These are phyloP conservation scores for Epizoanthus illoricatus DNA, from an alignment of 92 coral and sea anemone species.

Conservation along the genomic window DNA sequence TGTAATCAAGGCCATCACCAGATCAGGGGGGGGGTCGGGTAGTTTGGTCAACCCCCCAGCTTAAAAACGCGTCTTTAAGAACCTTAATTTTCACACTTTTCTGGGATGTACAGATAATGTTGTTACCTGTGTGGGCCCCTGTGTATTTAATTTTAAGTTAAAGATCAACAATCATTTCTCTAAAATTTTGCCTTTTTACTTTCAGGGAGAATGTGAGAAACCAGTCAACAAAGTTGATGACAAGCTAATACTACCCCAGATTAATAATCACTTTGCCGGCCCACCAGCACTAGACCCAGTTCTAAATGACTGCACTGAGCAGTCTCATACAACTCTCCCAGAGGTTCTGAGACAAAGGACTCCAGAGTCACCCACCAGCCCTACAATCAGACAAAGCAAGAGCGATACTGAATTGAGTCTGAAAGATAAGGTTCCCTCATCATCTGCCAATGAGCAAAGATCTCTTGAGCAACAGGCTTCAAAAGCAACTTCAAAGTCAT, in stretches of 20 bases:
- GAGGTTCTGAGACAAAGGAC: constrained; percentile 37
- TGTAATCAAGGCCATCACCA: too few relatives aligned
- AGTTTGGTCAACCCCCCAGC: too few relatives aligned
- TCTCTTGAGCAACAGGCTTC: constrained; percentile 30
- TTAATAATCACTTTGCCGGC: constrained; percentile 50
- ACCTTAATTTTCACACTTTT: too few relatives aligned
- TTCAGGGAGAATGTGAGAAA: constrained; percentile 71
- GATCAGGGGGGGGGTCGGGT: too few relatives aligned
- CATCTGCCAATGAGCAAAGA: constrained; percentile 37
- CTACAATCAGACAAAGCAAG: constrained; percentile 67
- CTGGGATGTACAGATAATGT: too few relatives aligned
- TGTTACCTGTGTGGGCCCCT: too few relatives aligned
- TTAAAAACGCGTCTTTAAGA: too few relatives aligned
- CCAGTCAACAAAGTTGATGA: constrained; percentile 33
- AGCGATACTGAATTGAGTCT: constrained; percentile 73
- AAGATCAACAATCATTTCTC: too few relatives aligned
- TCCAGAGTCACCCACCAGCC: constrained; percentile 27
- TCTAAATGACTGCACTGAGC: background rate
- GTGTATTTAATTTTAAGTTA: too few relatives aligned
- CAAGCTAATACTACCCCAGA: constrained; percentile 45
- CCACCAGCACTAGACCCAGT: background rate
- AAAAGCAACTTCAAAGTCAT: constrained; percentile 69
- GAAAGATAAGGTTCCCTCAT: constrained; percentile 54
- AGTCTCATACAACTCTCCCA: constrained; percentile 9
- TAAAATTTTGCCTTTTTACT: background rate